phyloP scores from a whole-genome alignment of 1,140 invertebrate species.

The Eupristina koningsbergeri region DNA sequence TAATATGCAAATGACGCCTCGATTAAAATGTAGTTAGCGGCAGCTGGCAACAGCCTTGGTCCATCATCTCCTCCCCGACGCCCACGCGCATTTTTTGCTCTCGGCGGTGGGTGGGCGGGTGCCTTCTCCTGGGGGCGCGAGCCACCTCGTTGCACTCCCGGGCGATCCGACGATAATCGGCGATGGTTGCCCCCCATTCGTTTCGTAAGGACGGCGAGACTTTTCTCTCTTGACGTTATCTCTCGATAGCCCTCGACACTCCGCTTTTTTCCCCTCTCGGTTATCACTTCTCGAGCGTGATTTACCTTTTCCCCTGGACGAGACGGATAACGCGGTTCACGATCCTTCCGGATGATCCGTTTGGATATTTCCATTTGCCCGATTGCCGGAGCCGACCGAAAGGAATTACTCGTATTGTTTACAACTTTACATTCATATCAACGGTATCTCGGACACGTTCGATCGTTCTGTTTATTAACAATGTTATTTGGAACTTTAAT shows the following conservation, averaged over 20 bases:
- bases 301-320: background rate
- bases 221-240: too few species aligned
- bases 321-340: too few species aligned
- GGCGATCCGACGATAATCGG: too few species aligned
- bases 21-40: slow-evolving; percentile 16
- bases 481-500: background rate
- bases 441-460: background rate
- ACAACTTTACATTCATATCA: background rate
- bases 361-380: background rate
- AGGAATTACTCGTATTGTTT: background rate
- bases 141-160: background rate
- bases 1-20: slow-evolving; percentile 20
- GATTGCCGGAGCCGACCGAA: background rate
- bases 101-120: background rate
- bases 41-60: background rate
- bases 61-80: background rate
- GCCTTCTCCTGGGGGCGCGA: background rate
- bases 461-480: background rate
- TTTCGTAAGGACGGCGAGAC: background rate
- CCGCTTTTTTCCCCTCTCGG: background rate
- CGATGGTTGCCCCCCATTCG: background rate
- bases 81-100: background rate
- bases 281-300: background rate
- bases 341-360: too few species aligned
- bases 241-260: background rate